Conservation (phyloP, 1,140 invertebrate species). For the Papilio aristodemus region DNA sequence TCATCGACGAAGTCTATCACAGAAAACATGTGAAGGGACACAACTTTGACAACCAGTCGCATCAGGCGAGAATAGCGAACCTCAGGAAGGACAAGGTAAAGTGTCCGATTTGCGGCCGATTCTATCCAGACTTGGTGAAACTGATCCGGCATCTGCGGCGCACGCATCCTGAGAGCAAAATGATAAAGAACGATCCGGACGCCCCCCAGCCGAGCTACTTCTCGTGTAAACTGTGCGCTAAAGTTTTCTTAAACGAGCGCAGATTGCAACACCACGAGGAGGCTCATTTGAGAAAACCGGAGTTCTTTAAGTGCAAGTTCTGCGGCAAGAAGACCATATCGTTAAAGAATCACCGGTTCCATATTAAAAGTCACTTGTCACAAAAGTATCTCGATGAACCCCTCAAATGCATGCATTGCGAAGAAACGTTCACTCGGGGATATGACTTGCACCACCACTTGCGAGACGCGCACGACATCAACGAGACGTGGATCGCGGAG, state of each 20-base stretch:
- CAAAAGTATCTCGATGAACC: slow-evolving; percentile 69
- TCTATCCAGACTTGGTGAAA: slow-evolving; percentile 67
- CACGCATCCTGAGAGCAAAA: slow-evolving; percentile 75
- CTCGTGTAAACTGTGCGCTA: slow-evolving; percentile 73
- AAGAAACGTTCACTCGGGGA: slow-evolving; percentile 64
- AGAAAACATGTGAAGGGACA: slow-evolving; percentile 70
- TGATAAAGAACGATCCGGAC: slow-evolving; percentile 77
- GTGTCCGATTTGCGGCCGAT: slow-evolving; percentile 71
- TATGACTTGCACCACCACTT: slow-evolving; percentile 74
- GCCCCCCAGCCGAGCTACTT: slow-evolving; percentile 60
- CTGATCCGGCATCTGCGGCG: slow-evolving; percentile 69
- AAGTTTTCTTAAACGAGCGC: slow-evolving; percentile 68
- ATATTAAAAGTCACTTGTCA: slow-evolving; percentile 71
- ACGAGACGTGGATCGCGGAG: slow-evolving; percentile 71
- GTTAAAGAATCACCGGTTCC: slow-evolving; percentile 64
- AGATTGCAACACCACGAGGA: slow-evolving; percentile 67
- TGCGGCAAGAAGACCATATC: slow-evolving; percentile 75
- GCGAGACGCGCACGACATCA: slow-evolving; percentile 64
- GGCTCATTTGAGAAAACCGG: slow-evolving; percentile 67
- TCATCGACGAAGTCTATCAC: slow-evolving; percentile 63
- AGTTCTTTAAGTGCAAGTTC: slow-evolving; percentile 76
- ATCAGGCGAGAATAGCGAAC: slow-evolving; percentile 67
- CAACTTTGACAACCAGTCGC: slow-evolving; percentile 69
- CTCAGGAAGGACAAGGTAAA: slow-evolving; percentile 70
- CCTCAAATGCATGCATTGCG: slow-evolving; percentile 68